Conservation (phyloP, 2,113 vertebrate species). For the Gadus chalcogrammus region DNA sequence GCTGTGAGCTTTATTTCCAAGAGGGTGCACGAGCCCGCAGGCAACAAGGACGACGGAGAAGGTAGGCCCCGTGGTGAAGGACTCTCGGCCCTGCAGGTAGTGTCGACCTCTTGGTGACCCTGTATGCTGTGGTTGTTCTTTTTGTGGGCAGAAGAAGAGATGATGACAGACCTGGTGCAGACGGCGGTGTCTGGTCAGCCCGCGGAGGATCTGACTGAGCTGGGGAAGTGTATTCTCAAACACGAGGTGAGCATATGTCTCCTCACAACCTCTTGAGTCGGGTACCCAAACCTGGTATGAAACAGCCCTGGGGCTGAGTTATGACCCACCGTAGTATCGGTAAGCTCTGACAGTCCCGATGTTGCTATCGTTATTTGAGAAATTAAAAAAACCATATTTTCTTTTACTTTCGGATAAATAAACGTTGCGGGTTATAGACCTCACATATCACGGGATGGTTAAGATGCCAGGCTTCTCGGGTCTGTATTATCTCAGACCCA, state of each 20-base stretch:
- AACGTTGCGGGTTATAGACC: too few species aligned
- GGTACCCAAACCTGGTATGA: too few species aligned
- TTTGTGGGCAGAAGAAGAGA: constrained; percentile 82
- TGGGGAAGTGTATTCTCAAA: constrained; percentile 88
- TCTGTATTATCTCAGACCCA: too few species aligned
- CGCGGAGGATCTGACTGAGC: constrained; percentile 83
- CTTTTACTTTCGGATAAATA: too few species aligned
- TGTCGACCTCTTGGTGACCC: constrained; percentile 14
- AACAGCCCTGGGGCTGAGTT: not conserved
- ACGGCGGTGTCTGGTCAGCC: constrained; percentile 40
- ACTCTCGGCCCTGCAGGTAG: not conserved
- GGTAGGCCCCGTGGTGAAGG: constrained; percentile 72
- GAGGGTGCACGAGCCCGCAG: constrained; percentile 78
- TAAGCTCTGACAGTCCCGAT: too few species aligned
- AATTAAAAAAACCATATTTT: not conserved
- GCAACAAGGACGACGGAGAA: constrained; percentile 80
- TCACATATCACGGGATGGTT: too few species aligned
- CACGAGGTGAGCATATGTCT: constrained; percentile 77
- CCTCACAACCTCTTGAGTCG: too few species aligned
- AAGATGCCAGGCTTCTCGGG: too few species aligned
- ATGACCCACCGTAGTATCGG: not conserved
- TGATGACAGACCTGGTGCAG: constrained; percentile 83
- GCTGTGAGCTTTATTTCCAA: constrained; percentile 86
- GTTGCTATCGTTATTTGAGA: too few species aligned
- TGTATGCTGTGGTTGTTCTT: constrained; percentile 18